phyloP scores from a whole-genome alignment of 2,888 invertebrate species.

The Xestia ashworthii region DNA sequence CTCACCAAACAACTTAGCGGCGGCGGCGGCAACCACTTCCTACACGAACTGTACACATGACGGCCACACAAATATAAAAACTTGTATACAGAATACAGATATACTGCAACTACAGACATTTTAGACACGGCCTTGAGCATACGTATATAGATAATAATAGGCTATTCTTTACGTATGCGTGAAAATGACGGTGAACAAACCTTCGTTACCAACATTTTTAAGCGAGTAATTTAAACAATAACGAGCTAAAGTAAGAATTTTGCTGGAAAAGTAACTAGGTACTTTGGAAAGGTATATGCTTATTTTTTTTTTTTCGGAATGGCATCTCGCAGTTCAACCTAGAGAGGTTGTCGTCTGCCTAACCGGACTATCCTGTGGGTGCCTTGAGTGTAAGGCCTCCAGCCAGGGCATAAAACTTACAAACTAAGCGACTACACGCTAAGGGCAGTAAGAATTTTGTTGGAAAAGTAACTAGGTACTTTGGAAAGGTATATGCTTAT shows the following conservation, averaged over 20 bases:
- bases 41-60: constrained; percentile 58
- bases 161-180: constrained; percentile 30
- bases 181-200: constrained; percentile 32
- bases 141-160: constrained; percentile 40
- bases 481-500: too few relatives aligned
- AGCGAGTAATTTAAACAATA: constrained; percentile 1
- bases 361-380: too few relatives aligned
- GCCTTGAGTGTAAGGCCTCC: too few relatives aligned
- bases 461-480: too few relatives aligned
- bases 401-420: too few relatives aligned
- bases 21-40: constrained; percentile 61
- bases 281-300: not conserved
- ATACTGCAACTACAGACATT: constrained; percentile 38
- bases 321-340: too few relatives aligned
- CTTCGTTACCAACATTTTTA: constrained; percentile 22
- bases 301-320: too few relatives aligned
- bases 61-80: constrained; percentile 42
- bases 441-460: too few relatives aligned
- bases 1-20: constrained; percentile 65
- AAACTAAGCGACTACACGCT: too few relatives aligned
- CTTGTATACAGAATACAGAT: constrained; percentile 4
- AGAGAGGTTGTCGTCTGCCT: too few relatives aligned
- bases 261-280: not conserved
- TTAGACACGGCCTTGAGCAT: constrained; percentile 49
- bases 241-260: not conserved